Evolutionary conservation across 2,797 vertebrate species (phyloP).

Genomic region (Momotus momota): DNA sequence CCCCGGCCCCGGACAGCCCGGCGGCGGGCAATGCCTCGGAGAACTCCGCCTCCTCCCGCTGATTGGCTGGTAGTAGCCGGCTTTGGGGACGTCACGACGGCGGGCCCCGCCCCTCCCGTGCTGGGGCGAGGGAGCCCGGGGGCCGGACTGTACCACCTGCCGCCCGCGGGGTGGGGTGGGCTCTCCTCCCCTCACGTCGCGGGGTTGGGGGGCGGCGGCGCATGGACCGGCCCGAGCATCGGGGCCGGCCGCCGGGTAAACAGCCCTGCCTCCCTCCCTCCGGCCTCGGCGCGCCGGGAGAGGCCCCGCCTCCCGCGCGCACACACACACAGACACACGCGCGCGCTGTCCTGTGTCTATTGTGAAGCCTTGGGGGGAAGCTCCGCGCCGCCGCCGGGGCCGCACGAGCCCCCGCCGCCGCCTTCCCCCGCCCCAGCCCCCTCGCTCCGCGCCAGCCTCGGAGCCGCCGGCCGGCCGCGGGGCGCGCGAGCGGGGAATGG

Average conservation of each 20-base stretch:
- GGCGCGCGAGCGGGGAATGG: not conserved
- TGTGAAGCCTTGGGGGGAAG: slow-evolving; percentile 58
- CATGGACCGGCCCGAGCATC: not conserved
- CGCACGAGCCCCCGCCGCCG: not conserved
- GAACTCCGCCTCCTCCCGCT: not conserved
- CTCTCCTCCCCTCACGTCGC: not conserved
- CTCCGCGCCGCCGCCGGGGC: not conserved
- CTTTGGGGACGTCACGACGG: not conserved
- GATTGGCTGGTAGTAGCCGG: slow-evolving; percentile 25
- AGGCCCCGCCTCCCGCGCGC: slow-evolving; percentile 43
- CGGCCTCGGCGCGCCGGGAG: not conserved
- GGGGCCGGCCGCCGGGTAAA: slow-evolving; percentile 2
- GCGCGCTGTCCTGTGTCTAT: slow-evolving; percentile 42
- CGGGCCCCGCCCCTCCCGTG: not conserved
- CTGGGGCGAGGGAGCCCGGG: not conserved
- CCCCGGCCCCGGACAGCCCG: accelerated
- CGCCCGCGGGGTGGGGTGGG: not conserved
- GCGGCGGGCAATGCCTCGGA: accelerated
- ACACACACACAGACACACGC: not conserved
- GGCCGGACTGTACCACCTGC: slow-evolving; percentile 63
- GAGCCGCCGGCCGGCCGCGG: not conserved
- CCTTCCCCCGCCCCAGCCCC: not conserved
- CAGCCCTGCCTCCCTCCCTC: not conserved
- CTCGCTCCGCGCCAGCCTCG: not conserved
- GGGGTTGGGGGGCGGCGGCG: not conserved